These are phyloP conservation scores for Cercocebus atys DNA, from an alignment of 2,113 vertebrate species.

Conservation along the genomic window DNA sequence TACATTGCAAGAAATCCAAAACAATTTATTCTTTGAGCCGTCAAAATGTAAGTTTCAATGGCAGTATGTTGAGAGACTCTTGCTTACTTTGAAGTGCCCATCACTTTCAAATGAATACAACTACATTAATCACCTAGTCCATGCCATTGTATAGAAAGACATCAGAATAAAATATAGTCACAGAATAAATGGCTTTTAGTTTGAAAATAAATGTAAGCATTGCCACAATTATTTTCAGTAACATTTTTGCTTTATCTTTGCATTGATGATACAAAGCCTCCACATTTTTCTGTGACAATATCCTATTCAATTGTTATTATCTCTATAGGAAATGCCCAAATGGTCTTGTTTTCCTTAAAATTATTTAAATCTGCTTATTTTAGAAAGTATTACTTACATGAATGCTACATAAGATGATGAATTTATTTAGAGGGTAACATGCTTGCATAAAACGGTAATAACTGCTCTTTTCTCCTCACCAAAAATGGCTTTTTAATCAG, in stretches of 20 bases:
- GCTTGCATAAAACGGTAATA: background rate
- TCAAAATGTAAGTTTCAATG: constrained; percentile 71
- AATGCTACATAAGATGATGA: background rate
- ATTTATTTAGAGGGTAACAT: background rate
- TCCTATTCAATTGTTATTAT: constrained; percentile 58
- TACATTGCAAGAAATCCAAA: background rate
- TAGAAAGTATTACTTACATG: background rate
- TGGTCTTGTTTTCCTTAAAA: background rate
- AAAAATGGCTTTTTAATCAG: background rate
- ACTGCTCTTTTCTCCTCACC: background rate
- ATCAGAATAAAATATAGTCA: constrained; percentile 42
- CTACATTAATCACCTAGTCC: constrained; percentile 46
- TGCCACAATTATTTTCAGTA: constrained; percentile 64
- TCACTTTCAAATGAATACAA: background rate
- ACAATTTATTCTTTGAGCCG: constrained; percentile 14
- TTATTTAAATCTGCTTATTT: background rate
- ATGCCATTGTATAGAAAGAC: constrained; percentile 36
- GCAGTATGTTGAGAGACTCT: constrained; percentile 32
- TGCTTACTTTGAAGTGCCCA: background rate
- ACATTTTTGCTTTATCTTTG: constrained; percentile 45
- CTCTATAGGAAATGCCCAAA: background rate
- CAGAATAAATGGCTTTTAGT: constrained; percentile 26
- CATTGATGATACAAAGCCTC: constrained; percentile 1
- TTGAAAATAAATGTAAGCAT: constrained; percentile 51
- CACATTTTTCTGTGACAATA: constrained; percentile 3